A percentile compares a stretch with the other conserved stretches of the same genome.
Conservation (phyloP, 2,888 invertebrate species). For the Tetragonisca angustula region DNA sequence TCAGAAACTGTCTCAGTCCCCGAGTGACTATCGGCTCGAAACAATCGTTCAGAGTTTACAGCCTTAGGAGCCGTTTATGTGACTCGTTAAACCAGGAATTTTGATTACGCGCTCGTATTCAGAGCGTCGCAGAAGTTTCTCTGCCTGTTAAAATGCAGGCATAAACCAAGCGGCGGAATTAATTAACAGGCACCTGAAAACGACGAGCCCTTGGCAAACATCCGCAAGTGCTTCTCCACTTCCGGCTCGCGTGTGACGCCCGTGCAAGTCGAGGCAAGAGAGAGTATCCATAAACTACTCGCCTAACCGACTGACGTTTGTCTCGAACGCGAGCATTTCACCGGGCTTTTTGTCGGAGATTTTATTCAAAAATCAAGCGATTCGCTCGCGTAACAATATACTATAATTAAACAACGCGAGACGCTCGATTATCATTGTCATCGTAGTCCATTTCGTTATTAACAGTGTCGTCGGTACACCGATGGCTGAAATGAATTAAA, state of each 20-base stretch:
- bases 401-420: no score
- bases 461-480: no score
- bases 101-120: conserved; percentile 1
- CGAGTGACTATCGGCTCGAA: no score
- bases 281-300: conserved; percentile 23
- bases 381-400: no score
- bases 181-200: conserved; percentile 69
- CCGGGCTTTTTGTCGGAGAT: conserved; percentile 68
- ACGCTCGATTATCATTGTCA: no score
- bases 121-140: no score
- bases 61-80: no score
- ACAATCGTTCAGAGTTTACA: no score
- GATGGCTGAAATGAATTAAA: no score
- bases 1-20: no score
- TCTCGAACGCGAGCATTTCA: neutral
- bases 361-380: conserved; percentile 71
- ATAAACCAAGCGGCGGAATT: conserved; percentile 58
- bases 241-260: conserved; percentile 34
- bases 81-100: neutral
- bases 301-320: neutral
- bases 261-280: conserved; percentile 14
- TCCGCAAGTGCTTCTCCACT: conserved; percentile 58
- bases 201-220: conserved; percentile 68
- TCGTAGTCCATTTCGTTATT: no score
- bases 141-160: conserved; percentile 19